Base-by-base conservation (phyloP, 2,888 invertebrate genomes). In the Drosophila leonis region DNA sequence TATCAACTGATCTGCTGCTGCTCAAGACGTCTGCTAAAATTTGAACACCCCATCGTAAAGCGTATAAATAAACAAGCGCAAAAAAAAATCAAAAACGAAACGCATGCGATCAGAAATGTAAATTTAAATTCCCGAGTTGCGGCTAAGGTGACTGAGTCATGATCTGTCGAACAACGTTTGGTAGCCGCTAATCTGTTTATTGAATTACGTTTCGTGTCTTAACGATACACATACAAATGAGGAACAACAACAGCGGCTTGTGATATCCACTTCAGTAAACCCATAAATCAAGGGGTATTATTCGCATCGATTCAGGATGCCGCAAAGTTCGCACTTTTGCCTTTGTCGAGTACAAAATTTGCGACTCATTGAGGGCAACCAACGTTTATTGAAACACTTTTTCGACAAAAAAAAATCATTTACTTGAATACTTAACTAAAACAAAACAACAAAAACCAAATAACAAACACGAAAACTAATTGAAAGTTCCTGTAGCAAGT, bases 111-210 rank as follows among this genome's bases (percentile, higher is more conserved):
- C 48, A 56, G 29, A 60, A 55, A 71, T 51, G 55, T 66, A 69
- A 72, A 75, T 63, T 44, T n/a, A 27, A 35, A 44, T 59, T 55
- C 42, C 44, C 39, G 49, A 46, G 54, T 48, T 48, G 35, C 29
- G 57, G 39, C 33, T 27, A 15, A 65, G 15, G 8, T 48, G 42
- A 55, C 62, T 83, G 80, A 83, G 65, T 80, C 80, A 83, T 55
- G 39, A 13, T 9, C 20, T 24, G 27, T 42, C 39, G 27, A 46
- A 10, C n/a, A 48, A 29, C n/a, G n/a, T n/a, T 48, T n/a, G 62
- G 15, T 10, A 33, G 68, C 55, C 51, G 72, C 44, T 76, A 57
- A 72, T 54, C 48, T 51, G 39, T 57, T 55, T 29, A 51, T 44
- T 65, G 55, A 62, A 59, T 62, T 66, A 48, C 52, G 42, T 37